Percentiles rank a stretch among this genome's conserved stretches.
Evolutionary conservation across 2,888 invertebrate species (phyloP).

Genomic region (Sinotaia quadrata): DNA sequence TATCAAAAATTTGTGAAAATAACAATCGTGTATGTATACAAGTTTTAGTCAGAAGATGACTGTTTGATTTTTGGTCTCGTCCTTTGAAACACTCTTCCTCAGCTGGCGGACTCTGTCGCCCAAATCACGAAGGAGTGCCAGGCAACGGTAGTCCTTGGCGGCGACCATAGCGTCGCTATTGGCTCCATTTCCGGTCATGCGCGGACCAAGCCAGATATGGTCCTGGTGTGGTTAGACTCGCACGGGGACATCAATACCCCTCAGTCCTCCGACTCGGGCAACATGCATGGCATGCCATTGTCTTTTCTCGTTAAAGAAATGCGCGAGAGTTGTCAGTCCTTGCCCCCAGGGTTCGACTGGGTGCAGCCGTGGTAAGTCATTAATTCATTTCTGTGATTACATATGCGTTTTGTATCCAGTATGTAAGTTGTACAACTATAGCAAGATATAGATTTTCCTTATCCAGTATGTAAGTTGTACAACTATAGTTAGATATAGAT

Average conservation of each 20-base stretch:
- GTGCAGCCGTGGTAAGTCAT: conserved; percentile 81
- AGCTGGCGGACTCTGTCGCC: conserved; percentile 59
- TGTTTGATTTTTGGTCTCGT: too few species aligned
- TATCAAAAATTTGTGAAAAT: too few species aligned
- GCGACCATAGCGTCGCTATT: conserved; percentile 91
- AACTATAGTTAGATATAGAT: too few species aligned
- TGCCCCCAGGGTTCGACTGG: conserved; percentile 87
- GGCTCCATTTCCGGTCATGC: conserved; percentile 74
- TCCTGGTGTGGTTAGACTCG: conserved; percentile 91
- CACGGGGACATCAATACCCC: conserved; percentile 94
- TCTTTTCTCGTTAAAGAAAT: conserved; percentile 84
- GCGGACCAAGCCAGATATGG: conserved; percentile 77
- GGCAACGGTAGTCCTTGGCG: conserved; percentile 82
- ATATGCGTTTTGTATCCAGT: too few species aligned
- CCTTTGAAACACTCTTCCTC: too few species aligned
- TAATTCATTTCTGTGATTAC: too few species aligned
- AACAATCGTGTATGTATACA: too few species aligned
- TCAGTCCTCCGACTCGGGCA: conserved; percentile 85
- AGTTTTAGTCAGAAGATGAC: too few species aligned
- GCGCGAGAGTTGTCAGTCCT: conserved; percentile 81
- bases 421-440: too few species aligned
- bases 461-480: too few species aligned
- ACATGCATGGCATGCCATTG: conserved; percentile 85
- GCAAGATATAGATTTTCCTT: too few species aligned
- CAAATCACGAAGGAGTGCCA: conserved; percentile 47